Evolutionary conservation across 23 tunicate species (phyloP).

Genomic region (Ascidia mentula): DNA sequence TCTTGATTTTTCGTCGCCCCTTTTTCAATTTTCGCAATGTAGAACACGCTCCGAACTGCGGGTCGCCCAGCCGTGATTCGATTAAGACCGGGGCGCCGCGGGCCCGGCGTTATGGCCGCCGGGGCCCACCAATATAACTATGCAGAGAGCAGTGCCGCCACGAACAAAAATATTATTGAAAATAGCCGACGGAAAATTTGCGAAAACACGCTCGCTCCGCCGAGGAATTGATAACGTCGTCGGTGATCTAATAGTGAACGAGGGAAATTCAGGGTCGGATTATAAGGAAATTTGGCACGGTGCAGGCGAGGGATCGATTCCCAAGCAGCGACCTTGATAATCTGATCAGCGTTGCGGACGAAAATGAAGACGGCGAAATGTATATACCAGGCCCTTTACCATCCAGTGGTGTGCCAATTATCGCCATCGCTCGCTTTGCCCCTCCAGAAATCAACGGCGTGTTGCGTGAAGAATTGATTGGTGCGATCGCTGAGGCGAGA

Average conservation of each 20-base stretch:
- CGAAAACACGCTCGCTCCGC: slow-evolving; percentile 22
- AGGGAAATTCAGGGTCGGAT: slow-evolving; percentile 3
- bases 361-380: background rate
- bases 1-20: slow-evolving; percentile 6
- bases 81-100: background rate
- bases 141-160: background rate
- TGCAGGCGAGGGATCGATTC: background rate
- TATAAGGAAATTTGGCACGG: background rate
- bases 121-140: background rate
- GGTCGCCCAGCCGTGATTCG: background rate
- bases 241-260: slow-evolving; percentile 1
- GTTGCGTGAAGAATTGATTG: background rate
- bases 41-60: background rate
- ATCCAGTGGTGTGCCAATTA: background rate
- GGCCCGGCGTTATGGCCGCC: background rate
- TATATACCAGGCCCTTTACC: background rate
- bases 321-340: background rate
- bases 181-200: slow-evolving; percentile 28
- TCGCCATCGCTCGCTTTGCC: background rate
- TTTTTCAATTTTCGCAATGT: slow-evolving; percentile 5
- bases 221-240: slow-evolving; percentile 2
- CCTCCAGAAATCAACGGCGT: background rate
- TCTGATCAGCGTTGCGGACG: background rate
- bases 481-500: no score
- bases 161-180: slow-evolving; percentile 39